Evolutionary conservation across 2,113 vertebrate genomes (phyloP).

Genomic region (Barbus barbus): DNA sequence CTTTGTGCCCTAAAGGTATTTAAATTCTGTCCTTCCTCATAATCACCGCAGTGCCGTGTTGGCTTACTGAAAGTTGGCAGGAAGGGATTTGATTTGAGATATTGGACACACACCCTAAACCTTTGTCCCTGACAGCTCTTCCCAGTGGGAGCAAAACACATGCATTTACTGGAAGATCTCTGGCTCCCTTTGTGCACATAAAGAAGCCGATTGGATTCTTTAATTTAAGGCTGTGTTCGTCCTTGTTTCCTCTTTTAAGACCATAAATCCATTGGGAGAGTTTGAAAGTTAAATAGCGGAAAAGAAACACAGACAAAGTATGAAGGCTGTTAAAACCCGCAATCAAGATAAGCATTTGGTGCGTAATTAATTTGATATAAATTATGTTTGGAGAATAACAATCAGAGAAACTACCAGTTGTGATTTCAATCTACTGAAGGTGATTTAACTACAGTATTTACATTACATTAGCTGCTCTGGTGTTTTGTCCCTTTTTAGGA

Average conservation of each 20-base stretch:
- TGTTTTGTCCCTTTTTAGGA: background rate
- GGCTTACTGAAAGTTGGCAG: conserved; percentile 4
- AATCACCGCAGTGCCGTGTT: background rate
- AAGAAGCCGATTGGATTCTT: background rate
- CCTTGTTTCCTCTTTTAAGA: conserved; percentile 4
- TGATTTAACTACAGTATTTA: conserved; percentile 11
- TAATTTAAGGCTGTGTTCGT: background rate
- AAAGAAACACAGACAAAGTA: background rate
- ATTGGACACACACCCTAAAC: conserved; percentile 16
- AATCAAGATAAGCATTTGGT: conserved; percentile 1
- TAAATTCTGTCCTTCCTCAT: conserved; percentile 4
- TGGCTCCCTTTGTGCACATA: conserved; percentile 20
- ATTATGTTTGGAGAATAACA: background rate
- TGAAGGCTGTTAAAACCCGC: background rate
- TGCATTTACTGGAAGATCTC: conserved; percentile 23
- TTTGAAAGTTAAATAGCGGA: background rate
- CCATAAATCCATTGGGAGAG: background rate
- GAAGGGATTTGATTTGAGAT: conserved; percentile 28
- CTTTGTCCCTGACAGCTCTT: conserved; percentile 11
- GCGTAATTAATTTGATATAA: background rate
- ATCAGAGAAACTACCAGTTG: background rate
- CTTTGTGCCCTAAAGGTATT: background rate
- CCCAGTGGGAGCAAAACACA: conserved; percentile 10
- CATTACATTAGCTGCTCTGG: conserved; percentile 1
- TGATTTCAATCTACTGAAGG: conserved; percentile 23